phyloP scores from a whole-genome alignment of 2,113 vertebrate species.

The Phrynosoma blainvillii region DNA sequence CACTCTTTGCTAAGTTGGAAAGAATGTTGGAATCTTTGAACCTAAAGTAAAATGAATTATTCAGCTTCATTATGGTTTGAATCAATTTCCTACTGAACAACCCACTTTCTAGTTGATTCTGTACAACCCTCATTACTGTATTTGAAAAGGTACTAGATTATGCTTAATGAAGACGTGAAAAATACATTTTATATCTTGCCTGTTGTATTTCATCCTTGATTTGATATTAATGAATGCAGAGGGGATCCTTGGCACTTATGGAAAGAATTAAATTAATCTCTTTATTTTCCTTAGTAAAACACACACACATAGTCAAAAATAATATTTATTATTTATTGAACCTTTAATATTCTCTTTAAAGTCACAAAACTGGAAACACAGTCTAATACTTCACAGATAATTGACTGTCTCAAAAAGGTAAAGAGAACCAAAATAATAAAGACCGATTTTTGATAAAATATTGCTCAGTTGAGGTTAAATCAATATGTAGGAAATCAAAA shows the following conservation, averaged over 20 bases:
- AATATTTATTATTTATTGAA: background rate
- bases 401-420: no score
- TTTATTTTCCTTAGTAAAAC: no score
- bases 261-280: background rate
- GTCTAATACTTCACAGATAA: background rate
- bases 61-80: background rate
- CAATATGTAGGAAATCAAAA: background rate
- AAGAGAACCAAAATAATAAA: constrained; percentile 13
- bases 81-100: background rate
- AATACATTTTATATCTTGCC: background rate
- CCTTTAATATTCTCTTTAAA: background rate
- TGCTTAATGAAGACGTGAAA: background rate
- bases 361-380: background rate
- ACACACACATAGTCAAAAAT: no score
- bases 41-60: background rate
- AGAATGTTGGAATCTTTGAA: background rate
- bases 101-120: background rate
- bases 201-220: background rate
- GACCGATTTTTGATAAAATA: constrained; percentile 24
- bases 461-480: background rate
- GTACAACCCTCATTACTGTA: background rate
- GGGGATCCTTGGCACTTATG: background rate
- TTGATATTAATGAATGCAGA: background rate
- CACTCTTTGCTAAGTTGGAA: background rate
- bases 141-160: background rate